These are phyloP conservation scores for Pocillopora meandrina DNA, from an alignment of 92 coral and sea anemone genomes.

Conservation along the genomic window DNA sequence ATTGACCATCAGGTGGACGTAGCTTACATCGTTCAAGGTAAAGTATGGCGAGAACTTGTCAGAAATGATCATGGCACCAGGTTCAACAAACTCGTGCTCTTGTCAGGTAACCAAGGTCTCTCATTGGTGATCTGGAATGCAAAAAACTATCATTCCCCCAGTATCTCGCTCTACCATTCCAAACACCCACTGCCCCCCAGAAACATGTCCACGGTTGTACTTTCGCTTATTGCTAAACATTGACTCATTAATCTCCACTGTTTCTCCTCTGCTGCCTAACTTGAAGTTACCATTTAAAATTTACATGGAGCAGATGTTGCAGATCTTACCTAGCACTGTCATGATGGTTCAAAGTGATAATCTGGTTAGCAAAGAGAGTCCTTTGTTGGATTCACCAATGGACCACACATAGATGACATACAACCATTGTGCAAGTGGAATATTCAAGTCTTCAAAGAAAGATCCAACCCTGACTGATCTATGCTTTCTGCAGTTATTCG, in stretches of 20 bases:
- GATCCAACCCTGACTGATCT: constrained; percentile 24
- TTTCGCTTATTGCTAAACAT: too few species aligned
- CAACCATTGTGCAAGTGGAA: constrained; percentile 15
- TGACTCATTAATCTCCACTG: too few species aligned
- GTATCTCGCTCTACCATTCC: constrained; percentile 6
- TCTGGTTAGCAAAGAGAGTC: neutral
- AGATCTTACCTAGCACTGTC: neutral
- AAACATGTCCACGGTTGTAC: neutral
- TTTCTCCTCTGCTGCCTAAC: too few species aligned
- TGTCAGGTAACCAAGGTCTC: neutral
- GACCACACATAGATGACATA: constrained; percentile 26
- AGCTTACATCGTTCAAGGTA: constrained; percentile 1
- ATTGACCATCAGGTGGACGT: neutral
- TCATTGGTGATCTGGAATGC: too few species aligned
- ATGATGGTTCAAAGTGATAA: too few species aligned
- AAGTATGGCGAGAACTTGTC: neutral
- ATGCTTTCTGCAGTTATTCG: constrained; percentile 23
- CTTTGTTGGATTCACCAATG: constrained; percentile 18
- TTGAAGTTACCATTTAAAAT: too few species aligned
- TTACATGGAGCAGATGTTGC: constrained; percentile 16
- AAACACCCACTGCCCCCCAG: neutral
- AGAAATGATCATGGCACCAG: too few species aligned
- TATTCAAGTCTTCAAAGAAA: constrained; percentile 20
- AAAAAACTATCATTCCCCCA: neutral
- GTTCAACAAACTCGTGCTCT: neutral